These are phyloP conservation scores for Penaeus chinensis DNA, from an alignment of 1,140 invertebrate species.

Conservation along the genomic window DNA sequence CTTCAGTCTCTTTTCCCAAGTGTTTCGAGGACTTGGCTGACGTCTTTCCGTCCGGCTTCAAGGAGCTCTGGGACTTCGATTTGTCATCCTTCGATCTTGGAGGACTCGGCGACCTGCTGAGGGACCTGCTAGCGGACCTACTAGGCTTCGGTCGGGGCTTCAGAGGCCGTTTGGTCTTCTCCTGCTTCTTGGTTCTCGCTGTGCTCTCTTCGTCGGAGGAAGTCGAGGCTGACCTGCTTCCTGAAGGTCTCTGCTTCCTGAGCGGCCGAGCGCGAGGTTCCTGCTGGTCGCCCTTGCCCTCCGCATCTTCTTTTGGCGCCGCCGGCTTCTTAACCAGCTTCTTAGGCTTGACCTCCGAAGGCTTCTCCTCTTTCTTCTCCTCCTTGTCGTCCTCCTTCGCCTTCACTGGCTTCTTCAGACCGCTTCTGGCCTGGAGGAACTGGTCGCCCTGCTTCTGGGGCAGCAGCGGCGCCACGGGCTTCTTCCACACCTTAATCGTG, in stretches of 20 bases:
- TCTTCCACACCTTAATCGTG: conserved; percentile 46
- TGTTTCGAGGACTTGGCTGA: background rate
- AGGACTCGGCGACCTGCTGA: background rate
- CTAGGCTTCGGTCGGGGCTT: conserved; percentile 29
- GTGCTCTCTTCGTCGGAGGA: conserved; percentile 30
- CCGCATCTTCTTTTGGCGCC: background rate
- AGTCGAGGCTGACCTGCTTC: conserved; percentile 25
- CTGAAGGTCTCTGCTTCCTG: conserved; percentile 22
- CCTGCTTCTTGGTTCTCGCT: conserved; percentile 25
- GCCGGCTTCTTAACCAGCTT: conserved; percentile 22
- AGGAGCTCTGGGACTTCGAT: background rate
- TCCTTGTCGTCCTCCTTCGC: conserved; percentile 43
- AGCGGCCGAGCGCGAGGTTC: background rate
- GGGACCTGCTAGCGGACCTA: background rate
- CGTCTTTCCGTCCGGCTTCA: conserved; percentile 18
- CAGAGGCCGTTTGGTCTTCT: conserved; percentile 25
- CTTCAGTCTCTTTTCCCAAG: background rate
- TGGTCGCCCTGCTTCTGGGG: conserved; percentile 48
- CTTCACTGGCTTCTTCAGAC: conserved; percentile 51
- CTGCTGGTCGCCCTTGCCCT: background rate
- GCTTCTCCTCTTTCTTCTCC: conserved; percentile 19
- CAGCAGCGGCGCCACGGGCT: conserved; percentile 35
- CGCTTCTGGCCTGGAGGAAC: conserved; percentile 49
- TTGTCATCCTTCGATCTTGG: conserved; percentile 3
- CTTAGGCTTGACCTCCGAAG: conserved; percentile 28